Evolutionary conservation across 1,140 invertebrate species (phyloP), one percentile per base, ranked within the genome.

Genomic region (Nixonia krombeini): DNA sequence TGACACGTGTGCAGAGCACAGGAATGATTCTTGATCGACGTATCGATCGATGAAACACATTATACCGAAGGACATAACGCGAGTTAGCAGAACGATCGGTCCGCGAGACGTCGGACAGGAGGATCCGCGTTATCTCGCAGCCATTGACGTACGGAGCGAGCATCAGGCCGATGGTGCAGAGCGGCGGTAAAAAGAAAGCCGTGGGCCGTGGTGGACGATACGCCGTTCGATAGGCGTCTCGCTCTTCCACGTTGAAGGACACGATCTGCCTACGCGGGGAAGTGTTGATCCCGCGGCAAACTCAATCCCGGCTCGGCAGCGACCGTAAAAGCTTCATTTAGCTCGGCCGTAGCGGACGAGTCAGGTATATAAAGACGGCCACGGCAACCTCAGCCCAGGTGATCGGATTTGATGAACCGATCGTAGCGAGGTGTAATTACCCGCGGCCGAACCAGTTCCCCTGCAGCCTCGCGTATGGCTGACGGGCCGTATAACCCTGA

Each of bases 371-470:
- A n/a, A n/a, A n/a, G n/a, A n/a, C n/a, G n/a, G n/a, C n/a, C n/a
- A n/a, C n/a, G n/a, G n/a, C n/a, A n/a, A n/a, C n/a, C 33, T 55
- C 31, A 41, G 61, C 57, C 63, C 57, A 57, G 56, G 41, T 68
- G 70, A 79, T 80, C 66, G 71, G 61, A 76, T 79, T 79, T 79
- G 78, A 82, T 80, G 74, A 76, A 79, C 77, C 69, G 80, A 82
- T 81, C 79, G 78, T 75, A 76, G 70, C 59, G 55, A 74, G 64
- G 77, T 80, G 79, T 81, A 82, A 81, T 82, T 82, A 81, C 66
- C 69, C 61, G 61, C 35, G 41, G 23, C 53, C 62, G 46, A 71
- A 72, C 68, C 68, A 49, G 59, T 68, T 56, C 53, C 49, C 25
- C 38, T 31, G 10, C 15, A 28, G 9, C 8, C 28, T 61, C 42